Evolutionary conservation across 1,140 invertebrate species (phyloP), one percentile per base, ranked within the genome.

Genomic region (Camponotus pennsylvanicus): DNA sequence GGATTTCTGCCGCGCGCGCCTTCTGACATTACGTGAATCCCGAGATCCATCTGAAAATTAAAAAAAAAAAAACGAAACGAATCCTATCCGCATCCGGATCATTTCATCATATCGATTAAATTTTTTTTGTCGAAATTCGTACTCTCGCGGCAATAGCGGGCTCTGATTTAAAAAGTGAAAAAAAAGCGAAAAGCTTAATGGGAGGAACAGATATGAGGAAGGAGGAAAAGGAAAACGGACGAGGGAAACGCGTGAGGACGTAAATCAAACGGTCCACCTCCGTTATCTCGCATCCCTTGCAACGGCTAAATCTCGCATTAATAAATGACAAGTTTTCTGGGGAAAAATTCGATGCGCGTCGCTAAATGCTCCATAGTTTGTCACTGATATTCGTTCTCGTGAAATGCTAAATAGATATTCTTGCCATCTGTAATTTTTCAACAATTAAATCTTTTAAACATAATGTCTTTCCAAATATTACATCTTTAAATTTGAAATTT

Each of bases 221-320:
- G 9, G 66, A 85, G 40, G n/a, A 71, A 52, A 15, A 61, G 45
- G 27, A 40, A 85, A 55, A 85, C 42, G 71, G 21, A 73, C 63
- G 75, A 61, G 64, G 42, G 52, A 88, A 42, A 69, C 61, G 76
- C 85, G 71, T 69, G 77, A 63, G 88, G 77, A 86, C 87, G 88
- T 89, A 90, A 86, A 90, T 90, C 88, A 90, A 89, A 86, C 45
- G 63, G 84, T 75, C 85, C 55, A 86, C 85, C 78, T 87, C 87
- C 37, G 55, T 78, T 89, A 86, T 86, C 87, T 83, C 73, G 40
- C 67, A 49, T 13, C 78, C 49, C 21, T 57, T 70, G 78, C 78
- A 80, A 45, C 37, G 11, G 21, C 21, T 69, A 80, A 80, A 80
- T 80, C 64, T 70, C 66, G 9, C 66, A 80, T 80, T 80, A 80